Conservation (phyloP, 2,797 vertebrate genomes). For the Graptemys geographica region DNA sequence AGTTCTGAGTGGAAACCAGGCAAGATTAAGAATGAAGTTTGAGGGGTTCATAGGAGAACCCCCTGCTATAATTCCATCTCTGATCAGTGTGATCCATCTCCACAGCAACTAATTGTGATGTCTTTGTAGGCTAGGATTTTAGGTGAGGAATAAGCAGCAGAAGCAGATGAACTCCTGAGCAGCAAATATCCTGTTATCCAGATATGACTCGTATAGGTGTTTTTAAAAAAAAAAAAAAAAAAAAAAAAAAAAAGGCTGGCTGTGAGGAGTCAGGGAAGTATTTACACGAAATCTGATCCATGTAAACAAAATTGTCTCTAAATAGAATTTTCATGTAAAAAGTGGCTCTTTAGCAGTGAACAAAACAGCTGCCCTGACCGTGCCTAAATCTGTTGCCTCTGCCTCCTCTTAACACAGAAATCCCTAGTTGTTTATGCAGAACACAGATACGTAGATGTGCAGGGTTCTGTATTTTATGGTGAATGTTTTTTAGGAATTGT, state of each 20-base stretch:
- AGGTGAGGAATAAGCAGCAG: conserved; percentile 39
- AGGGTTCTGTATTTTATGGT: neutral
- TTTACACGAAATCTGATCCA: neutral
- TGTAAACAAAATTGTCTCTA: neutral
- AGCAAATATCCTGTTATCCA: conserved; percentile 14
- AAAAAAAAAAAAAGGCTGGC: neutral
- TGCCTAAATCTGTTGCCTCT: neutral
- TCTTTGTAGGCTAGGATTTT: neutral
- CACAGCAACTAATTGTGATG: neutral
- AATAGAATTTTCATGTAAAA: neutral
- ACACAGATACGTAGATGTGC: neutral
- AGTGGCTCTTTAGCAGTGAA: neutral
- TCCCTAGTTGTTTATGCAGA: neutral
- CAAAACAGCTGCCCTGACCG: neutral
- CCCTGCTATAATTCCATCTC: neutral
- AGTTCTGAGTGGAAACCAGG: neutral
- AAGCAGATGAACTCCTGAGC: conserved; percentile 13
- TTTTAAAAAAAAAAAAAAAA: too few relatives aligned
- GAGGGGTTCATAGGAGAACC: neutral
- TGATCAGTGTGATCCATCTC: neutral
- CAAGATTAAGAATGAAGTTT: neutral
- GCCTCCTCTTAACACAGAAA: neutral
- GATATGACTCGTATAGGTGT: neutral
- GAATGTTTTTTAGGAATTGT: neutral
- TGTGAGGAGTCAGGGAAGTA: neutral